A percentile compares a stretch with the other conserved stretches of the same genome.
phyloP scores from a whole-genome alignment of 30 jellyfish, hydroid and myxozoan species.

The Hydractinia symbiolongicarpus region DNA sequence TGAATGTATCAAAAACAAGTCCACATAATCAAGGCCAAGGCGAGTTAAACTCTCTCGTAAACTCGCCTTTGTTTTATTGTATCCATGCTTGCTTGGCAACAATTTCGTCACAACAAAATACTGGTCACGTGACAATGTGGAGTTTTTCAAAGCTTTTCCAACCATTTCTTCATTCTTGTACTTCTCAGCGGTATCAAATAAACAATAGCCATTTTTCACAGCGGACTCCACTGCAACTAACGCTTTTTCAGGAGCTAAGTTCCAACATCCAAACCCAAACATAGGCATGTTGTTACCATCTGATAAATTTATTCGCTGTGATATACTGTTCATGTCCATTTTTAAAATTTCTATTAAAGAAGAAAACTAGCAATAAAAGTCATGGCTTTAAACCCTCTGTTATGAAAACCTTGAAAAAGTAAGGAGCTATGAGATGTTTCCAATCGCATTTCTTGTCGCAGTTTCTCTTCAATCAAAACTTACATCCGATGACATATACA shows the following conservation, averaged over 20 bases:
- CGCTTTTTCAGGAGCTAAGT: slow-evolving; percentile 32
- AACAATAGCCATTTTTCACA: slow-evolving; percentile 62
- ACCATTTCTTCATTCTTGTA: slow-evolving; percentile 72
- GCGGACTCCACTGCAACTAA: slow-evolving; percentile 49
- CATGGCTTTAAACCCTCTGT: not conserved
- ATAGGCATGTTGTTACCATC: slow-evolving; percentile 72
- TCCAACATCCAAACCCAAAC: slow-evolving; percentile 65
- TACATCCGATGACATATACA: too few relatives aligned
- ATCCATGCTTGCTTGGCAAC: slow-evolving; percentile 56
- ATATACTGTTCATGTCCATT: not conserved
- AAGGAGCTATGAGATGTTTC: not conserved
- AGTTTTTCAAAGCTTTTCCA: slow-evolving; percentile 67
- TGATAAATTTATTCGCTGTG: slow-evolving; percentile 20
- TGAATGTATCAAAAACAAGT: slow-evolving; percentile 68
- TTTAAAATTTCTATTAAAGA: not conserved
- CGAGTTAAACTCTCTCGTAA: slow-evolving; percentile 49
- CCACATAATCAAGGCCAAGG: slow-evolving; percentile 67
- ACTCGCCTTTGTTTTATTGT: slow-evolving; percentile 46
- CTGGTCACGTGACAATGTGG: slow-evolving; percentile 64
- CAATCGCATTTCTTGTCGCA: not conserved
- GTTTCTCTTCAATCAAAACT: too few relatives aligned
- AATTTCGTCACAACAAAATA: slow-evolving; percentile 82
- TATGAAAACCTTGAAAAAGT: not conserved
- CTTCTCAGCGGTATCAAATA: slow-evolving; percentile 76
- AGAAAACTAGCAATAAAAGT: not conserved